Evolutionary conservation across 2,888 invertebrate species (phyloP).

Genomic region (Cylindroiulus punctatus): DNA sequence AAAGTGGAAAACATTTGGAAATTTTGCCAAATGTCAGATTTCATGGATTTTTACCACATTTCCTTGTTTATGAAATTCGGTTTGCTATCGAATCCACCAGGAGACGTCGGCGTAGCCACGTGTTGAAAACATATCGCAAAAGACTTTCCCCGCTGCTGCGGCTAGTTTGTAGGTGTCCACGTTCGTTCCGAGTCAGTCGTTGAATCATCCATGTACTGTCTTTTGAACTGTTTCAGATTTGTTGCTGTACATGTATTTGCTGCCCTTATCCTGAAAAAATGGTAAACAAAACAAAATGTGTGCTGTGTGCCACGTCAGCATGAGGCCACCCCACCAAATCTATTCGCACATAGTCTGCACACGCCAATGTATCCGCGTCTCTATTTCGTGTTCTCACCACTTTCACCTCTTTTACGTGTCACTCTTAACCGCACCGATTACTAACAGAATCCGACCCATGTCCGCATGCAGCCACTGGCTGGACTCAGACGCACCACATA

Average conservation of each 20-base stretch:
- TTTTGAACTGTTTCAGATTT: slow-evolving; percentile 58
- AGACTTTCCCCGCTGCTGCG: not conserved
- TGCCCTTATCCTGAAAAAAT: slow-evolving; percentile 58
- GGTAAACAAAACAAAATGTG: slow-evolving; percentile 56
- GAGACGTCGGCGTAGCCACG: not conserved
- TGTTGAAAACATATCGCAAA: not conserved
- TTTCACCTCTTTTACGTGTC: slow-evolving; percentile 19
- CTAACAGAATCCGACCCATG: slow-evolving; percentile 5
- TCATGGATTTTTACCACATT: not conserved
- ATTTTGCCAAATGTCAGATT: too few relatives aligned
- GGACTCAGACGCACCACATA: not conserved
- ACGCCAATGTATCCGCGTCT: slow-evolving; percentile 5
- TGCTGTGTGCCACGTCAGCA: slow-evolving; percentile 46
- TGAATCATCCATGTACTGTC: slow-evolving; percentile 51
- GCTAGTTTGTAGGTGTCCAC: not conserved
- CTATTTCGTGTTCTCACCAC: slow-evolving; percentile 14
- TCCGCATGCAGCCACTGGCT: slow-evolving; percentile 42
- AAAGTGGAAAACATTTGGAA: too few relatives aligned
- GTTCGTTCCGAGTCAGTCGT: not conserved
- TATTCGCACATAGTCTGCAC: slow-evolving; percentile 30
- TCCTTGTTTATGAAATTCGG: not conserved
- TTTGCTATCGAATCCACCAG: not conserved
- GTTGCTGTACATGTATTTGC: slow-evolving; percentile 58
- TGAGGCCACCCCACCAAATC: slow-evolving; percentile 45
- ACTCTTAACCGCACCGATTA: slow-evolving; percentile 33